Evolutionary conservation across 2,888 invertebrate species (phyloP).

Genomic region (Sepiola atlantica): DNA sequence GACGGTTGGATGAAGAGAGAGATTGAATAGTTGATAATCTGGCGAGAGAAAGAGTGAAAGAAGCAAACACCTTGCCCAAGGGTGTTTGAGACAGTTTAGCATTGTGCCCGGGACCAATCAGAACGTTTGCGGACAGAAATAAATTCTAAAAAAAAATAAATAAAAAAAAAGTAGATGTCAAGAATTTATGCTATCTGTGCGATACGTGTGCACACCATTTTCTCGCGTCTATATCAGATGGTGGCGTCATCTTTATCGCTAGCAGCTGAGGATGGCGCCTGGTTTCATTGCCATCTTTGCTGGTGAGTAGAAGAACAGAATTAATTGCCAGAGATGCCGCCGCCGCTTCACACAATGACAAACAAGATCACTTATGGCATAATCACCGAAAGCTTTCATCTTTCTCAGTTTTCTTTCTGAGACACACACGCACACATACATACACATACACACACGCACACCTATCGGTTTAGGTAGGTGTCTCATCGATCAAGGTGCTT

Average conservation of each 20-base stretch:
- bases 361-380: not conserved
- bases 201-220: not conserved
- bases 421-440: too few species aligned
- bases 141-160: too few species aligned
- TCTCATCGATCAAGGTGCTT: not conserved
- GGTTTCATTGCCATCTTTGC: slow-evolving; percentile 12
- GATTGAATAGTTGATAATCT: too few species aligned
- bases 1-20: too few species aligned
- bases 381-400: not conserved
- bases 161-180: not conserved
- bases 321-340: not conserved
- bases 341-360: slow-evolving; percentile 3
- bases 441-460: too few species aligned
- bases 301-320: not conserved
- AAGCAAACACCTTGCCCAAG: too few species aligned
- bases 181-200: not conserved
- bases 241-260: not conserved
- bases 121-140: too few species aligned
- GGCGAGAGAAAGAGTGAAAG: too few species aligned
- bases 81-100: too few species aligned
- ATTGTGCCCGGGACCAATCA: too few species aligned
- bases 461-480: not conserved
- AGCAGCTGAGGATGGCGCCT: not conserved
- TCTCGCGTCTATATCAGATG: not conserved
- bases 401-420: slow-evolving; percentile 5